phyloP scores from a whole-genome alignment of 2,888 invertebrate genomes.

The Limnephilus auricula region DNA sequence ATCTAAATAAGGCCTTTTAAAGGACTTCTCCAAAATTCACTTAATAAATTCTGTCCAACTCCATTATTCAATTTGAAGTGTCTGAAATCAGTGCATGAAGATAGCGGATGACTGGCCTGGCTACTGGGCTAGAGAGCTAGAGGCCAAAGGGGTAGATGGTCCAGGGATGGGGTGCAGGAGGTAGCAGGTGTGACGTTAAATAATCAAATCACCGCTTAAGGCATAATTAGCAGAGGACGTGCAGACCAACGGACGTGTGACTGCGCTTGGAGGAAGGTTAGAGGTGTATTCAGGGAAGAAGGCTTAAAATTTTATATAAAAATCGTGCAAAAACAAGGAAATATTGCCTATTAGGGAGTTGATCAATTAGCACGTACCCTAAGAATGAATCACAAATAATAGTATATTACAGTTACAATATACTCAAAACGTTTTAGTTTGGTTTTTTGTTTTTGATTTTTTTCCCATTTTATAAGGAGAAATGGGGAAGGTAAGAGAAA shows the following conservation, averaged over 20 bases:
- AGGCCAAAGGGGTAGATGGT: not conserved
- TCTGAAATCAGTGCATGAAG: not conserved
- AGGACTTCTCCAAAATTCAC: not conserved
- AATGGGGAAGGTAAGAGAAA: too few relatives aligned
- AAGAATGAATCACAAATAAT: too few relatives aligned
- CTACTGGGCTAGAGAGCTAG: not conserved
- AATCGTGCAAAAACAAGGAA: too few relatives aligned
- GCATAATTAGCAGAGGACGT: conserved; percentile 51
- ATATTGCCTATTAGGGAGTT: too few relatives aligned
- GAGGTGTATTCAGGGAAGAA: not conserved
- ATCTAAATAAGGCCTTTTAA: too few relatives aligned
- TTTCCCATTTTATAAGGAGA: too few relatives aligned
- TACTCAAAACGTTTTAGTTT: too few relatives aligned
- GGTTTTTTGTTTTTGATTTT: too few relatives aligned
- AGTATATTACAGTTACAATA: too few relatives aligned
- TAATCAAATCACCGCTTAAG: conserved; percentile 57
- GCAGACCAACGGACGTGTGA: not conserved
- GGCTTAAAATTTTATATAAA: not conserved
- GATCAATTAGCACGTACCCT: too few relatives aligned
- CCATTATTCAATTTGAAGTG: not conserved
- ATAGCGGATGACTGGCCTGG: not conserved
- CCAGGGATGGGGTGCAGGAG: not conserved
- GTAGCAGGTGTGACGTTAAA: conserved; percentile 35
- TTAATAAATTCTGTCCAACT: not conserved
- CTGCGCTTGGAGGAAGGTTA: conserved; percentile 6